phyloP scores from a whole-genome alignment of 2,888 invertebrate species.

The Spilosoma lubricipeda region DNA sequence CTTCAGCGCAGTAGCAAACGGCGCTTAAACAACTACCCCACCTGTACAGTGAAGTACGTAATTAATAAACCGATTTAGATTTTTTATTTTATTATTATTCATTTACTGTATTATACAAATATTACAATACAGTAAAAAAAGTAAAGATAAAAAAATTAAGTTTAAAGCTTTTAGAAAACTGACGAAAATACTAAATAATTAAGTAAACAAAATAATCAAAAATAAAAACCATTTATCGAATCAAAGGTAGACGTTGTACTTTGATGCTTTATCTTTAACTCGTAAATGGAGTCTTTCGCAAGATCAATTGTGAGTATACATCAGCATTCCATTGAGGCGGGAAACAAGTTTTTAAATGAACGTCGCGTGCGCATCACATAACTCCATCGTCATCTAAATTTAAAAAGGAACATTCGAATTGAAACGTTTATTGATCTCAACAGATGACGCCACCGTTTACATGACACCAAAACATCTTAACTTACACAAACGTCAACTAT shows the following conservation, averaged over 20 bases:
- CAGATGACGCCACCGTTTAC: conserved; percentile 62
- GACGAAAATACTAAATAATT: too few species aligned
- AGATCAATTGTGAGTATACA: conserved; percentile 8
- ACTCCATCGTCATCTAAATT: conserved; percentile 47
- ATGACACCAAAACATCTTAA: conserved; percentile 18
- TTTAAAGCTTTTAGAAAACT: too few species aligned
- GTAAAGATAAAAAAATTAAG: too few species aligned
- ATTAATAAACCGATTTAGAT: too few species aligned
- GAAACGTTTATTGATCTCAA: conserved; percentile 66
- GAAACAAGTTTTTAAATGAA: conserved; percentile 43
- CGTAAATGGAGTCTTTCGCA: conserved; percentile 5
- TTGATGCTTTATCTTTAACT: background rate
- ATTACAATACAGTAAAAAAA: too few species aligned
- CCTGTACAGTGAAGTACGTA: too few species aligned
- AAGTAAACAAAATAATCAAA: background rate
- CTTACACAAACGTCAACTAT: background rate
- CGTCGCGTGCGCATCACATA: conserved; percentile 43
- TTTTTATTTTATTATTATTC: too few species aligned
- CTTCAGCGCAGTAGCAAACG: too few species aligned
- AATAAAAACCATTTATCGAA: background rate
- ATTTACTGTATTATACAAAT: too few species aligned
- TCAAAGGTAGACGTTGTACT: background rate
- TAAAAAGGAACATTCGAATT: conserved; percentile 50
- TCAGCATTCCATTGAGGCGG: conserved; percentile 25
- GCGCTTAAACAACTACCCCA: too few species aligned